Percentiles rank a stretch among this genome's conserved stretches.
These are phyloP conservation scores for Pelobates cultripes DNA, from an alignment of 2,797 vertebrate genomes.

Conservation along the genomic window DNA sequence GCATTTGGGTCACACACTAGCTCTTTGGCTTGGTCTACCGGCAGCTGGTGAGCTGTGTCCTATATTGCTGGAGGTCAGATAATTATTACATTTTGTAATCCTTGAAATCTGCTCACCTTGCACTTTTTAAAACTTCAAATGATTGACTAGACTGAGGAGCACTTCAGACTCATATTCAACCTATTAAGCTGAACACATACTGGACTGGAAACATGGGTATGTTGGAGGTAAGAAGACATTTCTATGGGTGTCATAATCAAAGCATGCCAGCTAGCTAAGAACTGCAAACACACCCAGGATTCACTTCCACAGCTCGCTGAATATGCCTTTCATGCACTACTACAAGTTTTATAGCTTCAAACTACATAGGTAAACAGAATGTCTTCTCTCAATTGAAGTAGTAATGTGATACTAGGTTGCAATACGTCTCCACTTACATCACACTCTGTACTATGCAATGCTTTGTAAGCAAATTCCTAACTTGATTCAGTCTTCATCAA, in stretches of 20 bases:
- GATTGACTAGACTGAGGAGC: background rate
- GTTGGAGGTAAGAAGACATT: conserved; percentile 17
- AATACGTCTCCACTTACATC: conserved; percentile 14
- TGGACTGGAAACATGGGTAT: conserved; percentile 18
- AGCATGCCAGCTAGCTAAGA: conserved; percentile 52
- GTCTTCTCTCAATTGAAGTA: conserved; percentile 21
- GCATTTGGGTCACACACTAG: conserved; percentile 60
- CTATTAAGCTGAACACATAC: conserved; percentile 7
- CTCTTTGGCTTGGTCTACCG: conserved; percentile 57
- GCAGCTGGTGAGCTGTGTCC: conserved; percentile 62
- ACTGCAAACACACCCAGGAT: conserved; percentile 51
- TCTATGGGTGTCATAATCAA: conserved; percentile 48
- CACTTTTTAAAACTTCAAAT: background rate
- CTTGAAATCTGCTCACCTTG: conserved; percentile 32
- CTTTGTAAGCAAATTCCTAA: conserved; percentile 14
- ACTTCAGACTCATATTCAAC: background rate
- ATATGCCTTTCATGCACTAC: conserved; percentile 44
- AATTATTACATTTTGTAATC: conserved; percentile 29
- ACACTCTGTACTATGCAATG: background rate
- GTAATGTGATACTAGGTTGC: conserved; percentile 26
- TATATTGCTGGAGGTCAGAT: conserved; percentile 63
- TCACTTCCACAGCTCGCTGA: conserved; percentile 33
- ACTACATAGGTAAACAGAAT: conserved; percentile 47
- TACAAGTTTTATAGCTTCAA: conserved; percentile 31
- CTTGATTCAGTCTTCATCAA: no score